phyloP scores from a whole-genome alignment of 2,888 invertebrate genomes.

The Polylopha cassiicola region DNA sequence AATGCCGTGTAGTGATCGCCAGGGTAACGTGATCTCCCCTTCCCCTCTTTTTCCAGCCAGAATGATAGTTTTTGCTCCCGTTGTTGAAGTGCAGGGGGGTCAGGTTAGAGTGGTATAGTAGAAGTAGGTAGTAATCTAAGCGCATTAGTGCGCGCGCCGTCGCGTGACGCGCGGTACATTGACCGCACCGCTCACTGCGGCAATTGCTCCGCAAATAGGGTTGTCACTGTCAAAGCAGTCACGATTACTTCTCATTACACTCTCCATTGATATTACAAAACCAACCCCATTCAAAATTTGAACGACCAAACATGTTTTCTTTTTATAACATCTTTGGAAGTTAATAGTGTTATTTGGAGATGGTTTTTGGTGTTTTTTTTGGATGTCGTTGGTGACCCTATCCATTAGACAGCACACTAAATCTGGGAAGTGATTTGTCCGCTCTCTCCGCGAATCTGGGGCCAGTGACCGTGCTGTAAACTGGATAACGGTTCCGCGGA shows the following conservation, averaged over 20 bases:
- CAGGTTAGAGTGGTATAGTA: constrained; percentile 40
- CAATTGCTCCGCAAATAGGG: constrained; percentile 65
- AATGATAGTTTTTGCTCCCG: constrained; percentile 20
- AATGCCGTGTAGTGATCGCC: constrained; percentile 41
- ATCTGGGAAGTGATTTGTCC: constrained; percentile 63
- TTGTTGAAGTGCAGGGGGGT: constrained; percentile 27
- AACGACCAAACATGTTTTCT: neutral
- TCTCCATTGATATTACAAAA: neutral
- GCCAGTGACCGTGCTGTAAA: constrained; percentile 51
- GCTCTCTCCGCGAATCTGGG: constrained; percentile 51
- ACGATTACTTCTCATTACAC: constrained; percentile 13
- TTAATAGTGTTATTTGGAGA: neutral
- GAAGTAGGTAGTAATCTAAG: constrained; percentile 69
- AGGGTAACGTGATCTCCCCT: constrained; percentile 32
- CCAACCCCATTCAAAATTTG: neutral
- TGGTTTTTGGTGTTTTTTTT: neutral
- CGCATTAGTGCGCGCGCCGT: constrained; percentile 67
- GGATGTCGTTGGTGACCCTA: constrained; percentile 34
- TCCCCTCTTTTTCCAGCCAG: constrained; percentile 18
- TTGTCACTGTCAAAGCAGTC: constrained; percentile 43
- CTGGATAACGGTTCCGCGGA: constrained; percentile 51
- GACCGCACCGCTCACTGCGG: constrained; percentile 64
- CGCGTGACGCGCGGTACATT: constrained; percentile 70
- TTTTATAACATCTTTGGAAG: neutral
- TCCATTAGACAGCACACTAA: constrained; percentile 44